Percentiles rank a stretch among this genome's conserved stretches.
These are phyloP conservation scores for Parnassius smintheus DNA, from an alignment of 2,888 invertebrate genomes.

Conservation along the genomic window DNA sequence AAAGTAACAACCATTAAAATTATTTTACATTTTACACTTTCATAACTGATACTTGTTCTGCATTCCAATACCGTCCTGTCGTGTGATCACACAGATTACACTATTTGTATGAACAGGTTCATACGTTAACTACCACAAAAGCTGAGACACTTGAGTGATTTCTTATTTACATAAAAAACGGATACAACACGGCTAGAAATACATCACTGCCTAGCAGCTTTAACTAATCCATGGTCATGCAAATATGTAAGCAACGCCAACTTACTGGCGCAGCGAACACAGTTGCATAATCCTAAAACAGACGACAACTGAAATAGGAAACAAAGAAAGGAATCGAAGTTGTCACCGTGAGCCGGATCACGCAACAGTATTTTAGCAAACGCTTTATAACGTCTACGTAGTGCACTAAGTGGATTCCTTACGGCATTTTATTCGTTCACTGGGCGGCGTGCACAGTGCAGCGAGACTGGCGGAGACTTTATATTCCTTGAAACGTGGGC, in stretches of 20 bases:
- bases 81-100: conserved; percentile 43
- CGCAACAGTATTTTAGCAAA: not conserved
- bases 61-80: conserved; percentile 49
- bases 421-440: conserved; percentile 40
- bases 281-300: conserved; percentile 2
- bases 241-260: conserved; percentile 4
- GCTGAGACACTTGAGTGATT: conserved; percentile 25
- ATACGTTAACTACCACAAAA: conserved; percentile 48
- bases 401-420: conserved; percentile 10
- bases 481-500: conserved; percentile 63
- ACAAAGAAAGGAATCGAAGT: not conserved
- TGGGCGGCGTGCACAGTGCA: conserved; percentile 46
- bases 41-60: conserved; percentile 54
- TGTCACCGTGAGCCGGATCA: not conserved
- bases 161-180: conserved; percentile 30
- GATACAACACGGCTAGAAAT: conserved; percentile 13
- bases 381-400: conserved; percentile 12
- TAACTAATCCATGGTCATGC: not conserved
- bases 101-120: conserved; percentile 58
- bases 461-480: conserved; percentile 49
- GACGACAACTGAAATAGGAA: conserved; percentile 2
- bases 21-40: conserved; percentile 58
- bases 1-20: conserved; percentile 62
- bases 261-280: not conserved
- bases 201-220: conserved; percentile 5